Percentiles rank a stretch among this genome's conserved stretches.
phyloP scores from a whole-genome alignment of 2,888 invertebrate species.

The Eupsilia transversa region DNA sequence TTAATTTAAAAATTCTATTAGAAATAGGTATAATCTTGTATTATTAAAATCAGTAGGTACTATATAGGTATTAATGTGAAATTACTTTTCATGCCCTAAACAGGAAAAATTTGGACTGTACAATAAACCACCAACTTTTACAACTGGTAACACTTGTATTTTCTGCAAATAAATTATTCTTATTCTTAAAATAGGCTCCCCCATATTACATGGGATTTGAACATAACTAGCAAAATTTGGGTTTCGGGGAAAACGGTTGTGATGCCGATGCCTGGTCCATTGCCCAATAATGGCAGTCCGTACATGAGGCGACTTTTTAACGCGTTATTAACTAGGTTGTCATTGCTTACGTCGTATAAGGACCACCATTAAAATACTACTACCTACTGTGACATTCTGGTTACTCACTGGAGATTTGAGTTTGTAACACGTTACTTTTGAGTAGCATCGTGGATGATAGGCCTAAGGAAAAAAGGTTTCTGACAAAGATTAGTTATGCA shows the following conservation, averaged over 20 bases:
- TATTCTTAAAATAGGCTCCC: too few relatives aligned
- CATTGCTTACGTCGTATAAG: background rate
- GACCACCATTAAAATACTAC: background rate
- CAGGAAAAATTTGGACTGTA: too few relatives aligned
- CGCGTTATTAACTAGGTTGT: background rate
- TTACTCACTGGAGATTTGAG: background rate
- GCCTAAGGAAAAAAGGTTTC: slow-evolving; percentile 41
- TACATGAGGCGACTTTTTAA: background rate
- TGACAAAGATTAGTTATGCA: slow-evolving; percentile 48
- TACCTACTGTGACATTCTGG: background rate
- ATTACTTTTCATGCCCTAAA: too few relatives aligned
- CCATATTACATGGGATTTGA: background rate
- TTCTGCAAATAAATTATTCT: too few relatives aligned
- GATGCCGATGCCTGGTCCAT: too few relatives aligned
- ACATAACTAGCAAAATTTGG: background rate
- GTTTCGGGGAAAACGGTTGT: background rate
- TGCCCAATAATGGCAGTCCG: too few relatives aligned
- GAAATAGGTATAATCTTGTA: too few relatives aligned
- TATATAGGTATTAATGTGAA: too few relatives aligned
- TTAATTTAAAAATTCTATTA: too few relatives aligned
- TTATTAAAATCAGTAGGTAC: too few relatives aligned
- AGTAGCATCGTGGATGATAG: background rate
- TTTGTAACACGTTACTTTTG: background rate
- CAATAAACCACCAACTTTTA: too few relatives aligned
- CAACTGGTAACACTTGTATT: too few relatives aligned